These are phyloP conservation scores for Arnoldichthys spilopterus DNA, from an alignment of 2,797 vertebrate species.

Conservation along the genomic window DNA sequence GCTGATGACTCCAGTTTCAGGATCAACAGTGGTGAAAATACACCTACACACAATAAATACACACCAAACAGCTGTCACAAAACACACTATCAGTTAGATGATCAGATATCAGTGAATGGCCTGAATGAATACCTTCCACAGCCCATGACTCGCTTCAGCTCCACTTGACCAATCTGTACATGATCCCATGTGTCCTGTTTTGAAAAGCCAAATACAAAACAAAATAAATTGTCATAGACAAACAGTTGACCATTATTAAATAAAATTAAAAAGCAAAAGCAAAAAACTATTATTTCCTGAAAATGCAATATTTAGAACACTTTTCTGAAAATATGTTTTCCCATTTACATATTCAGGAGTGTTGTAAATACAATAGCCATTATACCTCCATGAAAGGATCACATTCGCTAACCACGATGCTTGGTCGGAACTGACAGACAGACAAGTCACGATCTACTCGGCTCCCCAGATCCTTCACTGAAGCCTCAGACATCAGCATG, in stretches of 20 bases:
- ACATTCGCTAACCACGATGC: conserved; percentile 86
- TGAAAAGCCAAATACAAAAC: neutral
- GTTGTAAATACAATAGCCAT: neutral
- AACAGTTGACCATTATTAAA: neutral
- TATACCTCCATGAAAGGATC: conserved; percentile 86
- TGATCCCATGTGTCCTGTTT: conserved; percentile 89
- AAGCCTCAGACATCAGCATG: conserved; percentile 89
- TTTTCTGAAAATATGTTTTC: neutral
- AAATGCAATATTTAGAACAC: neutral
- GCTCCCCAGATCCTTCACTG: conserved; percentile 84
- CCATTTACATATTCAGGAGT: neutral
- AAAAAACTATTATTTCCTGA: neutral
- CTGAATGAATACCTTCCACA: conserved; percentile 82
- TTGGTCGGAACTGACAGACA: conserved; percentile 87
- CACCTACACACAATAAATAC: conserved; percentile 76
- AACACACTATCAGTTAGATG: neutral
- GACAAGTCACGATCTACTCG: conserved; percentile 81
- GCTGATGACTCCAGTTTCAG: conserved; percentile 84
- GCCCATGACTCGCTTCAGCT: conserved; percentile 83
- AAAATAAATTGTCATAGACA: neutral
- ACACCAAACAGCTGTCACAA: neutral
- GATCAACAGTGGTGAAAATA: conserved; percentile 89
- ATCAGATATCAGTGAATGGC: neutral
- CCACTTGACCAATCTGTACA: conserved; percentile 84
- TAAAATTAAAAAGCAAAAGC: neutral